phyloP scores from a whole-genome alignment of 2,113 vertebrate genomes.

The Lepisosteus oculatus region DNA sequence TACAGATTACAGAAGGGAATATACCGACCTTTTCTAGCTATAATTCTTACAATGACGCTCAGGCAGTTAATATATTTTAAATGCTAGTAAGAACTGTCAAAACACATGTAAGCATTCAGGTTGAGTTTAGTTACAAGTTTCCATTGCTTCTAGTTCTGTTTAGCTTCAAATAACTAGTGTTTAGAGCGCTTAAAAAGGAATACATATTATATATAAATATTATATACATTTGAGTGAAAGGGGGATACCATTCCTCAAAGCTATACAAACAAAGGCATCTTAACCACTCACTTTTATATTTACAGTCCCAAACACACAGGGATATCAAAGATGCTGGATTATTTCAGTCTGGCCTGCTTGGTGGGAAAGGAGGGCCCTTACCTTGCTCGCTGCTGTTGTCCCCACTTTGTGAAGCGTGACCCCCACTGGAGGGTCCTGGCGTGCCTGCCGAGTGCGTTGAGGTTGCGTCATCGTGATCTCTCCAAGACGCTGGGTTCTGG shows the following conservation, averaged over 20 bases:
- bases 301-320: conserved; percentile 47
- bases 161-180: conserved; percentile 49
- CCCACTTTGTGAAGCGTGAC: conserved; percentile 96
- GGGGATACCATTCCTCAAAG: not conserved
- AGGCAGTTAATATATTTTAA: conserved; percentile 64
- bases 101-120: conserved; percentile 32
- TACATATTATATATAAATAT: too few relatives aligned
- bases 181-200: conserved; percentile 35
- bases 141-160: conserved; percentile 39
- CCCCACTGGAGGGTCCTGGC: conserved; percentile 97
- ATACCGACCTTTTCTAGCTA: conserved; percentile 47
- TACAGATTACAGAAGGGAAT: conserved; percentile 39
- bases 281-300: conserved; percentile 52
- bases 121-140: conserved; percentile 54
- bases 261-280: not conserved
- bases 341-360: conserved; percentile 61
- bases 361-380: conserved; percentile 66
- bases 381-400: conserved; percentile 99
- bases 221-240: too few relatives aligned
- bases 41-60: conserved; percentile 55
- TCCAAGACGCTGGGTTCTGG: conserved; percentile 98
- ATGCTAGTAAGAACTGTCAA: conserved; percentile 60
- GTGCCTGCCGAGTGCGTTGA: conserved; percentile 98
- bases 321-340: too few relatives aligned
- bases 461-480: conserved; percentile 98